Conservation (phyloP, 2,797 vertebrate species). For the Phrynocephalus vlangalii region DNA sequence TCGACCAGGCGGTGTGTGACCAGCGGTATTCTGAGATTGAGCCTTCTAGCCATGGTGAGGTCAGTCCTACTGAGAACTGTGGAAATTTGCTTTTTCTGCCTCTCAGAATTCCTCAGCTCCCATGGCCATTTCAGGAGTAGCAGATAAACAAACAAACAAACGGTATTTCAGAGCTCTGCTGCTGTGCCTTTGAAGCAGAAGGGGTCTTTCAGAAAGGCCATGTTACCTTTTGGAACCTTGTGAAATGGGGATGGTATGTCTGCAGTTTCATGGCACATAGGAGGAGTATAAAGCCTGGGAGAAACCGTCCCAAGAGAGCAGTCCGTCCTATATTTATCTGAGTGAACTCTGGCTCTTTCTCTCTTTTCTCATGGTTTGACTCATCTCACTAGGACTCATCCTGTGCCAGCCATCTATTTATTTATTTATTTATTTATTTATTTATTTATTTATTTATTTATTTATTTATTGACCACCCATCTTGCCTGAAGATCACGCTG, state of each 20-base stretch:
- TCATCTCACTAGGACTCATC: neutral
- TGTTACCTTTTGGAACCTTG: neutral
- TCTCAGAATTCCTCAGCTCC: neutral
- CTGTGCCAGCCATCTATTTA: neutral
- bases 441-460: no score
- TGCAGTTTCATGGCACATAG: neutral
- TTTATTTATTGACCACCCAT: no score
- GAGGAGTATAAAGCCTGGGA: neutral
- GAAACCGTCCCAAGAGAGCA: neutral
- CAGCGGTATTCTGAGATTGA: slow-evolving; percentile 90
- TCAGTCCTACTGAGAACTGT: slow-evolving; percentile 51
- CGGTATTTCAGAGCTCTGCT: neutral
- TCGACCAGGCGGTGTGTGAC: slow-evolving; percentile 87
- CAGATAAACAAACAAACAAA: neutral
- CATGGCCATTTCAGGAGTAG: neutral
- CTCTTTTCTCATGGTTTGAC: neutral
- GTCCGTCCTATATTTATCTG: neutral
- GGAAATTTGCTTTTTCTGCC: no score
- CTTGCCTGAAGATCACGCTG: no score
- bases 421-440: no score
- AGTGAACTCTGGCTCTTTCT: neutral
- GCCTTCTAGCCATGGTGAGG: slow-evolving; percentile 88
- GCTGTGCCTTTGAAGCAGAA: neutral
- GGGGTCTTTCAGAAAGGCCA: neutral
- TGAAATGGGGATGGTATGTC: neutral